Evolutionary conservation across 2,888 invertebrate genomes (phyloP).

Genomic region (Melolontha melolontha): DNA sequence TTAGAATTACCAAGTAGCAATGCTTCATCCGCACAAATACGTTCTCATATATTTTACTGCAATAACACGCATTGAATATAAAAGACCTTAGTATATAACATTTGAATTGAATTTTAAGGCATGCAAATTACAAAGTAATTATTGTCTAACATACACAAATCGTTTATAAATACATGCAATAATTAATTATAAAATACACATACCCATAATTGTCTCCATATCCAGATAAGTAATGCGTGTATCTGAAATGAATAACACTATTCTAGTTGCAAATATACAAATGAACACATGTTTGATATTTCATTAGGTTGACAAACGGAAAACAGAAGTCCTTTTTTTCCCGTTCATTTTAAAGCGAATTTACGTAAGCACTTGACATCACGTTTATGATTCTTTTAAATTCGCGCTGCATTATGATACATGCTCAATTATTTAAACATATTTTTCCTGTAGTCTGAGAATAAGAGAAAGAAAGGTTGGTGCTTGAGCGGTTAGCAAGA

Average conservation of each 20-base stretch:
- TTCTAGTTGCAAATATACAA: slow-evolving; percentile 24
- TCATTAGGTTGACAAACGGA: slow-evolving; percentile 25
- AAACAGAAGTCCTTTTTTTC: slow-evolving; percentile 18
- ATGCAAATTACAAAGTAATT: slow-evolving; percentile 30
- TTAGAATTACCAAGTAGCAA: slow-evolving; percentile 22
- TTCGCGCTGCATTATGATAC: not conserved
- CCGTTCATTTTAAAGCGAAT: slow-evolving; percentile 15
- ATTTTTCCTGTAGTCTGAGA: too few relatives aligned
- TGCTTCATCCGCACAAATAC: not conserved
- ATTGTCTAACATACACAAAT: slow-evolving; percentile 2
- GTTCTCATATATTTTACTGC: not conserved
- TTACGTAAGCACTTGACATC: slow-evolving; percentile 22
- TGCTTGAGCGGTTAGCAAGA: not conserved
- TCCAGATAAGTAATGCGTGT: not conserved
- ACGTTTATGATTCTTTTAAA: slow-evolving; percentile 1
- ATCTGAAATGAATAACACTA: slow-evolving; percentile 8
- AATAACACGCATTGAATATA: slow-evolving; percentile 15
- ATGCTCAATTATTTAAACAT: too few relatives aligned
- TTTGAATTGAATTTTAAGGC: slow-evolving; percentile 8
- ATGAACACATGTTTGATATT: slow-evolving; percentile 33
- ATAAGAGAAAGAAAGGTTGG: too few relatives aligned
- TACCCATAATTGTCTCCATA: slow-evolving; percentile 26
- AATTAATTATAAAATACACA: slow-evolving; percentile 26
- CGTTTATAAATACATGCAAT: slow-evolving; percentile 20
- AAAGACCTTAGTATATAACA: not conserved